A percentile compares a stretch with the other conserved stretches of the same genome.
Conservation (phyloP, 1,140 invertebrate species). For the Aporrectodea caliginosa region DNA sequence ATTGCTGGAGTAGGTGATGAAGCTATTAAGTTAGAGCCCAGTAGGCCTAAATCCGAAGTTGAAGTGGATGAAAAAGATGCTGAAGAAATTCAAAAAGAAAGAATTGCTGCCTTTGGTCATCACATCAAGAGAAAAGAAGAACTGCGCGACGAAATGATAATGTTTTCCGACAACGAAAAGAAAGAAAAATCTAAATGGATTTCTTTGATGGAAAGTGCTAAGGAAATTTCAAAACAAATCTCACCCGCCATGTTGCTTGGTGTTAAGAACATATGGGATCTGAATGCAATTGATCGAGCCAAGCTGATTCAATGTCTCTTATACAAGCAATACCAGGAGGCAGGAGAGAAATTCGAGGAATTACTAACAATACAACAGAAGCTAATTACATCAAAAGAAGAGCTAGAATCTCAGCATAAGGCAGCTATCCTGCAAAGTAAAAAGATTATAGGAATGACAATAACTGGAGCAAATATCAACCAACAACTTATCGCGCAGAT, state of each 20-base stretch:
- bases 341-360: background rate
- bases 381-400: background rate
- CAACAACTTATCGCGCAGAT: background rate
- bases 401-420: background rate
- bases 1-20: no score
- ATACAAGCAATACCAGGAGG: background rate
- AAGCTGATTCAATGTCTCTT: conserved; percentile 11
- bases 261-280: background rate
- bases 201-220: background rate
- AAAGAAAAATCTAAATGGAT: background rate
- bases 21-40: background rate
- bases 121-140: background rate
- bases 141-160: background rate
- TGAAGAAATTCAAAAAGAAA: conserved; percentile 19
- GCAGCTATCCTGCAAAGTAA: background rate
- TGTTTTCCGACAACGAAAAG: background rate
- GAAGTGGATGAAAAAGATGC: background rate
- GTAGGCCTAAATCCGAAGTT: background rate
- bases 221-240: background rate
- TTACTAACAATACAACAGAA: background rate
- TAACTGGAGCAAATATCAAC: conserved; percentile 20
- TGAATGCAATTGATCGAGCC: background rate
- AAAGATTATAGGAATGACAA: conserved; percentile 20
- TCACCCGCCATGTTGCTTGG: background rate
- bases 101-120: background rate